Base-by-base conservation (phyloP, 2,797 vertebrate genomes). In the Champsocephalus gunnari region DNA sequence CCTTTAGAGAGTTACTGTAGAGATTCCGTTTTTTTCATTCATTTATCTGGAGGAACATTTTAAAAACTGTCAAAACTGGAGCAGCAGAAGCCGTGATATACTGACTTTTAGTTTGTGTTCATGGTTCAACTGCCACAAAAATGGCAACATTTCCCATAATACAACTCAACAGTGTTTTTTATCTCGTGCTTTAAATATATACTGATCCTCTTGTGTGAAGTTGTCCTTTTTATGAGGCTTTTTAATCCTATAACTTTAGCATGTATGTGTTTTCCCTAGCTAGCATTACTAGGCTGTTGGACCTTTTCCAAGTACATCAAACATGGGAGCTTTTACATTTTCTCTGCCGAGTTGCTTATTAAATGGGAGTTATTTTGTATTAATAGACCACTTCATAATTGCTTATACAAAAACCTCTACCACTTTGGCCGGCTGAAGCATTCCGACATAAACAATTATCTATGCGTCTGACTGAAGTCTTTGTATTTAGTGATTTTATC, bases 401-500 rank as follows among this genome's bases (percentile, higher is more conserved):
- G 54, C 66, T 47, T 71, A 43, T 58, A 74, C 63, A 76, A 75
- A 67, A 80, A 80, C n/a, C 1, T 6, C 72, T 61, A 50, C 67
- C 73, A 81, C 77, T 87, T 78, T 71, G 82, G 67, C 54, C n/a
- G 69, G 63, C 69, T 58, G 55, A 51, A 76, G 63, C 74, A 81
- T 73, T 87, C 50, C 66, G 67, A 75, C 57, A 77, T 83, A 73
- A 84, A 85, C 81, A 89, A 79, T 88, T 82, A 86, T 91, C 83
- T 85, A 65, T 80, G 71, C 51, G 63, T 90, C 87, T 83, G 77
- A 84, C 83, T 86, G 73, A 87, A 87, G 86, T 87, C 87, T 88
- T 92, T 90, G 83, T 82, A 68, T 76, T 87, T 78, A 64, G 87
- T 54, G 81, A 83, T 90, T 89, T 75, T 84, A 89, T 90, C 88